These are phyloP conservation scores for Dasyornis broadbenti DNA, from an alignment of 2,113 vertebrate genomes.

Conservation along the genomic window DNA sequence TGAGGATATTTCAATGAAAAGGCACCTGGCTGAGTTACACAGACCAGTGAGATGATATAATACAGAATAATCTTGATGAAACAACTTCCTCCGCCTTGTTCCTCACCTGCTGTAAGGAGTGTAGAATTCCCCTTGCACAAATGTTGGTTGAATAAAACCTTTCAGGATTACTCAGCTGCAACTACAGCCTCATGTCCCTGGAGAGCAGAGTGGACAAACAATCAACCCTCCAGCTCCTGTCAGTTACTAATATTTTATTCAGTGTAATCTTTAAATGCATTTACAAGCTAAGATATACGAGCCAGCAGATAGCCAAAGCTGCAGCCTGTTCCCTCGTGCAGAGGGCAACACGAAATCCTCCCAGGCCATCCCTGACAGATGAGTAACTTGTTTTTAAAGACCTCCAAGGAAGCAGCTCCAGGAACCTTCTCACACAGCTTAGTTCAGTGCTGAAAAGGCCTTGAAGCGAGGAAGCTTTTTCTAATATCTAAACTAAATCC, in stretches of 20 bases:
- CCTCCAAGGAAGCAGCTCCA: slow-evolving; percentile 16
- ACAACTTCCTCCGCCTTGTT: background rate
- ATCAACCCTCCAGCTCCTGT: background rate
- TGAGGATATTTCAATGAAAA: background rate
- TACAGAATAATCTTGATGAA: background rate
- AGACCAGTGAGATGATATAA: background rate
- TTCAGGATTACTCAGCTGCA: background rate
- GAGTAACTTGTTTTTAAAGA: slow-evolving; percentile 8
- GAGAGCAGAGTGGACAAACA: background rate
- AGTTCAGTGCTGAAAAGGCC: background rate
- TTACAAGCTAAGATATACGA: background rate
- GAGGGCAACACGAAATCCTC: background rate
- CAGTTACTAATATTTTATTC: background rate
- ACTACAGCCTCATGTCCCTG: background rate
- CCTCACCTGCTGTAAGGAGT: background rate
- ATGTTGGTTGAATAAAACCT: background rate
- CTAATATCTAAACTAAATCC: background rate
- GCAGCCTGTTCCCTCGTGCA: background rate
- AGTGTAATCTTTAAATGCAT: background rate
- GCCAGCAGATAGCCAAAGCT: background rate
- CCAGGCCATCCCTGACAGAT: background rate
- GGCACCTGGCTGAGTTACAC: background rate
- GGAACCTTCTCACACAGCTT: background rate
- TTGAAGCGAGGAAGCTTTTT: slow-evolving; percentile 7
- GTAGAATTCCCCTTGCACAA: background rate